A percentile compares a stretch with the other conserved stretches of the same genome.
Evolutionary conservation across 1,140 invertebrate genomes (phyloP).

Genomic region (Octopus bimaculoides): DNA sequence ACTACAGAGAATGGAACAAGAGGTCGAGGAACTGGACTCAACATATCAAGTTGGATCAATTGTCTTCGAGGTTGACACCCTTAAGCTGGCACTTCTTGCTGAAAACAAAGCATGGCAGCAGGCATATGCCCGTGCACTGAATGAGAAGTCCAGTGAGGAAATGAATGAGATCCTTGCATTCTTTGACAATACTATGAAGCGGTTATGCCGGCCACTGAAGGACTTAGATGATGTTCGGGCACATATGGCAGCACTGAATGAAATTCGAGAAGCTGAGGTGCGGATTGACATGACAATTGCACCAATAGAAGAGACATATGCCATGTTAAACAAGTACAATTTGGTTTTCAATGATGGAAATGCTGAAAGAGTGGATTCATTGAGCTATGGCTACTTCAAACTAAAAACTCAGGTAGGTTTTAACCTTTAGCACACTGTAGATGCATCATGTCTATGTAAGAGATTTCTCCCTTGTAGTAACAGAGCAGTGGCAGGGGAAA

Average conservation of each 20-base stretch:
- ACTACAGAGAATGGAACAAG: constrained; percentile 48
- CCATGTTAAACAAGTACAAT: constrained; percentile 82
- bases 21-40: constrained; percentile 53
- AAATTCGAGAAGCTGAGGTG: constrained; percentile 91
- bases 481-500: no score
- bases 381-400: constrained; percentile 85
- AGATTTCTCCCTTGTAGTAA: no score
- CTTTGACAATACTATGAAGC: constrained; percentile 54
- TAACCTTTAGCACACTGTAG: not conserved
- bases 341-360: constrained; percentile 86
- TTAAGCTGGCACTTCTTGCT: constrained; percentile 80
- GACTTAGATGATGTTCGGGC: constrained; percentile 90
- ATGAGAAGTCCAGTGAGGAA: constrained; percentile 87
- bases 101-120: constrained; percentile 82
- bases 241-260: constrained; percentile 88
- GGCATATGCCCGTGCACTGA: constrained; percentile 86
- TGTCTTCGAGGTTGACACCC: constrained; percentile 66
- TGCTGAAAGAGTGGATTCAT: constrained; percentile 86
- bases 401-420: constrained; percentile 64
- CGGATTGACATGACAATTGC: constrained; percentile 91
- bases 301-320: constrained; percentile 94
- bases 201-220: constrained; percentile 70
- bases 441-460: no score
- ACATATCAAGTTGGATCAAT: constrained; percentile 55
- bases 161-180: constrained; percentile 71